Evolutionary conservation across 2,888 invertebrate species (phyloP).

Genomic region (Microctonus brassicae): DNA sequence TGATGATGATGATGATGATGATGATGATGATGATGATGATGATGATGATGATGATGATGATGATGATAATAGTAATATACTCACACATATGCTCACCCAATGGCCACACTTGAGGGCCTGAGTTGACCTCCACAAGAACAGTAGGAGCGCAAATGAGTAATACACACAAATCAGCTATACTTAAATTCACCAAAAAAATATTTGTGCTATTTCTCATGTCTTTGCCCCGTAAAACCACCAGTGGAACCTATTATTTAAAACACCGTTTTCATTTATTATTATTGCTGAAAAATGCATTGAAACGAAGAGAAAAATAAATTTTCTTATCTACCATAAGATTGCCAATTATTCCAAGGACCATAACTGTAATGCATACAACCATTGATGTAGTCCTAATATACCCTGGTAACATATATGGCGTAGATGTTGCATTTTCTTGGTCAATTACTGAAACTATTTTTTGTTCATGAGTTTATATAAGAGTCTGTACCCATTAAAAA

Average conservation of each 20-base stretch:
- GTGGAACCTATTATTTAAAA: conserved; percentile 73
- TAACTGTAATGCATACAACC: conserved; percentile 88
- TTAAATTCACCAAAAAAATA: conserved; percentile 93
- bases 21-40: background rate
- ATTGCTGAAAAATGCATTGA: conserved; percentile 20
- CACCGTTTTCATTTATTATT: background rate
- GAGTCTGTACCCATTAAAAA: too few species aligned
- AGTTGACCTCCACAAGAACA: conserved; percentile 93
- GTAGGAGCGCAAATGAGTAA: conserved; percentile 93
- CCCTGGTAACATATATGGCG: conserved; percentile 76
- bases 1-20: background rate
- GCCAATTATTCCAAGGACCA: conserved; percentile 91
- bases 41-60: background rate
- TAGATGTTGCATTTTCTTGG: conserved; percentile 58
- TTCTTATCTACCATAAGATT: conserved; percentile 81
- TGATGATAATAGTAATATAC: conserved; percentile 69
- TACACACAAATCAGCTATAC: conserved; percentile 92
- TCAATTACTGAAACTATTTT: conserved; percentile 54
- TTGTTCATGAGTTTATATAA: background rate
- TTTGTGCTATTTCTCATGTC: conserved; percentile 96
- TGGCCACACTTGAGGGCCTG: conserved; percentile 92
- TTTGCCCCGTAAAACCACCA: conserved; percentile 91
- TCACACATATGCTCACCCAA: conserved; percentile 94
- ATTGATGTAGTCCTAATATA: conserved; percentile 92
- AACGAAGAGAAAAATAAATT: background rate